phyloP scores from a whole-genome alignment of 2,797 vertebrate genomes.

The Phoxinus dragarum region DNA sequence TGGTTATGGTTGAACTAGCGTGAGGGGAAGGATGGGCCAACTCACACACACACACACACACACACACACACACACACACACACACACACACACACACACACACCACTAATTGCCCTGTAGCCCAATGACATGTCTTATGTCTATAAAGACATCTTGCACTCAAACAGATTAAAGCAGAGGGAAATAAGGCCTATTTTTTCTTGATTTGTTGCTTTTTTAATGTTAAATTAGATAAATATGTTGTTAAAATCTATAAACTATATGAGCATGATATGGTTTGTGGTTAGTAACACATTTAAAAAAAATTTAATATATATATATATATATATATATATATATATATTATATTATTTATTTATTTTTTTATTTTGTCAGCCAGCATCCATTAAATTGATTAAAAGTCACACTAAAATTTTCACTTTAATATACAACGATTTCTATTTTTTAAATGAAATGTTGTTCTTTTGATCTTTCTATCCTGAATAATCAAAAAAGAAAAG shows the following conservation, averaged over 20 bases:
- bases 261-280: not conserved
- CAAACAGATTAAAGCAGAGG: not conserved
- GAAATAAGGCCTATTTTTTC: not conserved
- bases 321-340: too few species aligned
- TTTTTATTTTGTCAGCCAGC: too few species aligned
- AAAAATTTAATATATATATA: too few species aligned
- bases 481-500: not conserved
- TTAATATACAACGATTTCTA: not conserved
- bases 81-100: too few species aligned
- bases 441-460: too few species aligned
- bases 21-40: not conserved
- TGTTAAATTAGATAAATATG: not conserved
- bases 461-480: not conserved
- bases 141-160: not conserved
- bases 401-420: not conserved
- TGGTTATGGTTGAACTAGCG: slow-evolving; percentile 3
- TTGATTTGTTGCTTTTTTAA: not conserved
- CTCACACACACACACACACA: not conserved
- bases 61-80: too few species aligned
- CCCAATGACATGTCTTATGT: not conserved
- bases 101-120: slow-evolving; percentile 3
- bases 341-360: too few species aligned
- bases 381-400: not conserved
- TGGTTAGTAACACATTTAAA: too few species aligned
- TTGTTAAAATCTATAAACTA: not conserved